These are phyloP conservation scores for Colossoma macropomum DNA, from an alignment of 2,113 vertebrate species.

Conservation along the genomic window DNA sequence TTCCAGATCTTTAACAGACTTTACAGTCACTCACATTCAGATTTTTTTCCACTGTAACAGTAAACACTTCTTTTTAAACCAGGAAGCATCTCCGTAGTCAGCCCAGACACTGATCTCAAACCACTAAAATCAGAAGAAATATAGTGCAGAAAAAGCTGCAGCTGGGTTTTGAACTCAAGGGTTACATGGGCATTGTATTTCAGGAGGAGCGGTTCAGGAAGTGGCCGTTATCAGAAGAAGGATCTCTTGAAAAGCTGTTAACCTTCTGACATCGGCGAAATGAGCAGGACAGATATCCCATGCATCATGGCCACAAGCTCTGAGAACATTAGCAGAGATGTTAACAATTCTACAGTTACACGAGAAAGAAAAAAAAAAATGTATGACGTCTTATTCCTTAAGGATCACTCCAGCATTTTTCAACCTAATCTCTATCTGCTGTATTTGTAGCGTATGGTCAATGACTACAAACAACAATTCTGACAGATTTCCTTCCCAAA, in stretches of 20 bases:
- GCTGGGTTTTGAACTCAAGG: background rate
- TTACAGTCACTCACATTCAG: too few species aligned
- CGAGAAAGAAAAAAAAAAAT: background rate
- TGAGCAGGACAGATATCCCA: conserved; percentile 42
- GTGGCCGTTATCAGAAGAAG: conserved; percentile 38
- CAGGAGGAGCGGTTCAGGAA: conserved; percentile 19
- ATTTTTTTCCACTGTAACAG: too few species aligned
- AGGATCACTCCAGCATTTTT: too few species aligned
- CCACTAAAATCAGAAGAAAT: background rate
- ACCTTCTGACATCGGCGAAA: conserved; percentile 22
- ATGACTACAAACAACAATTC: too few species aligned
- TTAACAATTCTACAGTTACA: conserved; percentile 3
- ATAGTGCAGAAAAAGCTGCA: background rate
- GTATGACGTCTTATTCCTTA: background rate
- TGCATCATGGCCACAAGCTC: conserved; percentile 11
- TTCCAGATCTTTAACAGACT: too few species aligned
- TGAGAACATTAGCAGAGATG: conserved; percentile 9
- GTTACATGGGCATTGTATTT: conserved; percentile 30
- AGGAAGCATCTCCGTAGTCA: background rate
- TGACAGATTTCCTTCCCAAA: too few species aligned
- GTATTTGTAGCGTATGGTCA: too few species aligned
- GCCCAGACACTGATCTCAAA: conserved; percentile 5
- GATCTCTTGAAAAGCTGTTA: conserved; percentile 29
- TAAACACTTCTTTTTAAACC: background rate
- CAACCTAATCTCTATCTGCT: too few species aligned